phyloP scores from a whole-genome alignment of 1,140 invertebrate genomes.

The Bathynomus jamesi region DNA sequence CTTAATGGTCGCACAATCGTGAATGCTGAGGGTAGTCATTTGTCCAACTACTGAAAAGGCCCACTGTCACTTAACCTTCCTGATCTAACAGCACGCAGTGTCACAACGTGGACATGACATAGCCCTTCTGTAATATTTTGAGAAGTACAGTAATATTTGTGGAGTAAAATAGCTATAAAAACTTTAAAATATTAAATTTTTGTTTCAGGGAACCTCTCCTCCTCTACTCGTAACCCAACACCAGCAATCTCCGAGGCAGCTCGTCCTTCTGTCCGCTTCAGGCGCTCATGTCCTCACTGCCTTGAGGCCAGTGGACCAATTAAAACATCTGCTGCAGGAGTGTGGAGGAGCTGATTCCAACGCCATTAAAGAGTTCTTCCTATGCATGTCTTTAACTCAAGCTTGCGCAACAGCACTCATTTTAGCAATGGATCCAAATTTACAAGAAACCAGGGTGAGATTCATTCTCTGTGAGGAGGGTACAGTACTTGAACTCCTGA shows the following conservation, averaged over 20 bases:
- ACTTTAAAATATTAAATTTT: too few relatives aligned
- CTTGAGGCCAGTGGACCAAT: slow-evolving; percentile 68
- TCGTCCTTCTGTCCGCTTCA: slow-evolving; percentile 76
- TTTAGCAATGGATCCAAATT: slow-evolving; percentile 64
- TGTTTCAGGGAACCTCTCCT: slow-evolving; percentile 44
- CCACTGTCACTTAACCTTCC: too few relatives aligned
- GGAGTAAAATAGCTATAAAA: too few relatives aligned
- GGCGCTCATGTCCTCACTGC: slow-evolving; percentile 69
- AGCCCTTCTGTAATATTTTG: too few relatives aligned
- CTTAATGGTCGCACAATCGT: too few relatives aligned
- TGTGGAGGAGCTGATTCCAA: slow-evolving; percentile 75
- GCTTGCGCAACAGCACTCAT: slow-evolving; percentile 81
- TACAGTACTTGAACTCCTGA: too few relatives aligned
- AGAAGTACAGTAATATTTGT: too few relatives aligned
- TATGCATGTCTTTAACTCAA: slow-evolving; percentile 69
- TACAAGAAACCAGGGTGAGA: slow-evolving; percentile 57
- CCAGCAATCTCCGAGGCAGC: slow-evolving; percentile 61
- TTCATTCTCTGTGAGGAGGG: too few relatives aligned
- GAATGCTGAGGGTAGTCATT: too few relatives aligned
- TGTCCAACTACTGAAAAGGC: too few relatives aligned
- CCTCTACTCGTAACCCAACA: slow-evolving; percentile 67
- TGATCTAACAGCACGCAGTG: too few relatives aligned
- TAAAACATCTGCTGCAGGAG: slow-evolving; percentile 64
- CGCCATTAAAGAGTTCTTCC: slow-evolving; percentile 75
- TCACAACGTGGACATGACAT: too few relatives aligned